phyloP scores from a whole-genome alignment of 2,113 vertebrate species.

The Glaucidium brasilianum region DNA sequence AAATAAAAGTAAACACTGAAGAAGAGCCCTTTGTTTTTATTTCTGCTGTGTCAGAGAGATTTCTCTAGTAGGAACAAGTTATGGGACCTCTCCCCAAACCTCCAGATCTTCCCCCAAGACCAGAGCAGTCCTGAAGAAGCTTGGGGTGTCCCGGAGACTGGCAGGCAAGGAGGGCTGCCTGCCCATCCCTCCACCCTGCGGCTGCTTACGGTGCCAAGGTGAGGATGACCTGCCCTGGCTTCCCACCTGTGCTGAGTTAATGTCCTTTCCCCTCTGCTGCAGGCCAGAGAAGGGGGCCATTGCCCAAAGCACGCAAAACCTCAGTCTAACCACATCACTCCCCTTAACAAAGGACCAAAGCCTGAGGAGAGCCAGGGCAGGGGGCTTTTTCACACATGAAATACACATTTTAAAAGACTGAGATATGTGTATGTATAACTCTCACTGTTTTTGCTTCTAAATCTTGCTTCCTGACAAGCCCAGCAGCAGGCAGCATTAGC shows the following conservation, averaged over 20 bases:
- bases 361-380: neutral
- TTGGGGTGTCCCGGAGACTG: accelerated
- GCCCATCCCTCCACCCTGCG: neutral
- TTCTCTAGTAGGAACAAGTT: neutral
- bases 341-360: neutral
- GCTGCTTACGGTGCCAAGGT: neutral
- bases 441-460: neutral
- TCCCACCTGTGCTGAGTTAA: neutral
- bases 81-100: neutral
- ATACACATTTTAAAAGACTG: neutral
- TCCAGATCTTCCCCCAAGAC: neutral
- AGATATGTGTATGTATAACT: neutral
- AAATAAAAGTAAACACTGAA: constrained; percentile 34
- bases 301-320: neutral
- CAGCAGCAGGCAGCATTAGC: neutral
- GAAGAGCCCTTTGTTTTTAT: neutral
- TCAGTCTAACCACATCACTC: neutral
- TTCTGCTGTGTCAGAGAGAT: neutral
- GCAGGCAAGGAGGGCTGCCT: too few relatives aligned
- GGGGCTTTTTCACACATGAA: neutral
- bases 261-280: neutral
- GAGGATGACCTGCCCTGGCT: neutral
- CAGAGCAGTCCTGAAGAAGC: neutral
- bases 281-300: neutral
- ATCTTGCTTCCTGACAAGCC: neutral